Evolutionary conservation across 2,113 vertebrate genomes (phyloP).

Genomic region (Dasypus novemcinctus): DNA sequence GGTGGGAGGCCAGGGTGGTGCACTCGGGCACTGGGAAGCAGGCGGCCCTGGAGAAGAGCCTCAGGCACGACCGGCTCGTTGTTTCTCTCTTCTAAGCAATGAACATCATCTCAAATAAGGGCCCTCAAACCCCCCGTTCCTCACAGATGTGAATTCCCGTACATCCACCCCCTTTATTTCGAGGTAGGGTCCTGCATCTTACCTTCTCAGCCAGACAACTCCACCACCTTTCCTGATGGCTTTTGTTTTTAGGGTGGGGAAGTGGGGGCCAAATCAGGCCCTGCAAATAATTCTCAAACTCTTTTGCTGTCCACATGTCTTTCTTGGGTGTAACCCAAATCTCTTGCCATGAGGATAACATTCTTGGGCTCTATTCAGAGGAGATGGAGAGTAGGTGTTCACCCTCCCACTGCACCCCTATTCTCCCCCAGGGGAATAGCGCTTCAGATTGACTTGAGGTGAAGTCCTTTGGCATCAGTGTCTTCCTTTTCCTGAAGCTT

Average conservation of each 20-base stretch:
- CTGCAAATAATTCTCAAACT: neutral
- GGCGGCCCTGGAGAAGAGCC: neutral
- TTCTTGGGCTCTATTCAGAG: neutral
- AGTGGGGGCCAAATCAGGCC: neutral
- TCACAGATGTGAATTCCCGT: too few species aligned
- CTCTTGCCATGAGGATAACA: neutral
- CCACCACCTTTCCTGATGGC: neutral
- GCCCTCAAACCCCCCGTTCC: neutral
- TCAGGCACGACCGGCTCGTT: neutral
- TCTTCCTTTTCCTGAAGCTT: neutral
- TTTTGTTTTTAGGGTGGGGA: neutral
- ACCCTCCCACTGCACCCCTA: fast-evolving
- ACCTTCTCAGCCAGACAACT: neutral
- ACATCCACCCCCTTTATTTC: neutral
- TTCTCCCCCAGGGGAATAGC: fast-evolving
- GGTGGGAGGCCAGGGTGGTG: neutral
- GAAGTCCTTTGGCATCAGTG: neutral
- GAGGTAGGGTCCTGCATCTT: too few species aligned
- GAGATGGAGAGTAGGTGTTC: neutral
- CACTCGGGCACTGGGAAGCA: neutral
- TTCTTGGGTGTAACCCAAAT: neutral
- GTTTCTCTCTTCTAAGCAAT: neutral
- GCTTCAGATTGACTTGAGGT: neutral
- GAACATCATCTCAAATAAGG: neutral
- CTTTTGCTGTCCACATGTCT: neutral